These are phyloP conservation scores for Drosophila niveifrons DNA, from an alignment of 2,888 invertebrate genomes.

Conservation along the genomic window DNA sequence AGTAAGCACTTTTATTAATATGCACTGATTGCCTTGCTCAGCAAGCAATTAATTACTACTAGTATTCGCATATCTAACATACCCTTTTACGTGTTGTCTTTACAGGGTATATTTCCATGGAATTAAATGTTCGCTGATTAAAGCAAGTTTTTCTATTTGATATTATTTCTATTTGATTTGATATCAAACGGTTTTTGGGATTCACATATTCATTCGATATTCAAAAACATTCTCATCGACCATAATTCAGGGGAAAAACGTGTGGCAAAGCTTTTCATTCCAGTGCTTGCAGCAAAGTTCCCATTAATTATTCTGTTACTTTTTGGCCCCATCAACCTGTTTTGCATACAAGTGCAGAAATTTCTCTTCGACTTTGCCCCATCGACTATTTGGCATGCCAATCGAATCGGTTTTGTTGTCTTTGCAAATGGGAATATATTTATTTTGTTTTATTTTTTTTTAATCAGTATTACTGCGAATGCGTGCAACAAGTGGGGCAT, in stretches of 20 bases:
- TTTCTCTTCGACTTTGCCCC: slow-evolving; percentile 47
- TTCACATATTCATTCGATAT: slow-evolving; percentile 10
- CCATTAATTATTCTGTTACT: slow-evolving; percentile 2
- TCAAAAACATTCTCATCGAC: neutral
- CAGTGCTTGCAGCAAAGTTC: neutral
- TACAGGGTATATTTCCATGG: slow-evolving; percentile 12
- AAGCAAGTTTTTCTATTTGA: slow-evolving; percentile 25
- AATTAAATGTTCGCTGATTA: slow-evolving; percentile 21
- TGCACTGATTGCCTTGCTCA: neutral
- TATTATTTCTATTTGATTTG: slow-evolving; percentile 18
- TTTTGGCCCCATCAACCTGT: slow-evolving; percentile 12
- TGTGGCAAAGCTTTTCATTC: slow-evolving; percentile 11
- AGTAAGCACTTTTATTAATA: neutral
- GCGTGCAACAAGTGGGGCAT: slow-evolving; percentile 8
- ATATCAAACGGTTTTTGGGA: slow-evolving; percentile 13
- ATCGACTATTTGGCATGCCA: slow-evolving; percentile 43
- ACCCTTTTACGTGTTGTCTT: neutral
- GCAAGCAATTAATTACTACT: neutral
- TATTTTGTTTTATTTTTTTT: neutral
- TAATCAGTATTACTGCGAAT: neutral
- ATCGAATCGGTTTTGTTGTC: slow-evolving; percentile 1
- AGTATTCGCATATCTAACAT: neutral
- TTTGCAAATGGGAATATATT: slow-evolving; percentile 29
- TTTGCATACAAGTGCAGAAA: slow-evolving; percentile 50
- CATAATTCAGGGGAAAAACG: slow-evolving; percentile 7